Evolutionary conservation across 2,888 invertebrate genomes (phyloP).

Genomic region (Panzeria rudis): DNA sequence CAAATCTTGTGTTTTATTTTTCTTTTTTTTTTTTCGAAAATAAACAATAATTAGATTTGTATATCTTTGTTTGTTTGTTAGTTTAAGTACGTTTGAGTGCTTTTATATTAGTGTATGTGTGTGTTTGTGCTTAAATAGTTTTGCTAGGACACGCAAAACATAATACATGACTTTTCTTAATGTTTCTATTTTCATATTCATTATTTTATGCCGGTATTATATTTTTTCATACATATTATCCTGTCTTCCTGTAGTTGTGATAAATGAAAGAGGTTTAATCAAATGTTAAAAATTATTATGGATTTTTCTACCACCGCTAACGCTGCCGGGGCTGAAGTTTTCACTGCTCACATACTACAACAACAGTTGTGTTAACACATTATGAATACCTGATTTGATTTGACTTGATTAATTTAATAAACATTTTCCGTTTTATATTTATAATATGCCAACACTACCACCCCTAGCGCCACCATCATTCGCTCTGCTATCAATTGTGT

Average conservation of each 20-base stretch:
- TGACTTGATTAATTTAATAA: constrained; percentile 72
- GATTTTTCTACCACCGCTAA: constrained; percentile 6
- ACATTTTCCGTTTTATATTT: constrained; percentile 64
- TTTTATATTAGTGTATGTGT: constrained; percentile 1
- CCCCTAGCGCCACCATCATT: neutral
- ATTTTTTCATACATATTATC: neutral
- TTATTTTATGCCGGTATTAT: constrained; percentile 18
- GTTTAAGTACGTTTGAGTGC: constrained; percentile 11
- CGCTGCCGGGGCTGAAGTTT: neutral
- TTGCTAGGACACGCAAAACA: constrained; percentile 40
- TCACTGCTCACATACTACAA: neutral
- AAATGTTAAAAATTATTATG: constrained; percentile 57
- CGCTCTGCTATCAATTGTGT: constrained; percentile 5
- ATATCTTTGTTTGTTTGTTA: constrained; percentile 13
- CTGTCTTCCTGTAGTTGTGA: constrained; percentile 29
- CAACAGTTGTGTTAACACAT: constrained; percentile 57
- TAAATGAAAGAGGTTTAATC: constrained; percentile 64
- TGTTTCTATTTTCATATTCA: constrained; percentile 33
- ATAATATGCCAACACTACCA: neutral
- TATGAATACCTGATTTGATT: constrained; percentile 71
- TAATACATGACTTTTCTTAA: constrained; percentile 53
- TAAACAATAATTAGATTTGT: constrained; percentile 52
- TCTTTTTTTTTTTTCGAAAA: neutral
- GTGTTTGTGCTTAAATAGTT: constrained; percentile 40
- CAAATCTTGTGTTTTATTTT: constrained; percentile 46